A percentile compares a stretch with the other conserved stretches of the same genome.
These are phyloP conservation scores for Formica exsecta DNA, from an alignment of 1,140 invertebrate species.

Conservation along the genomic window DNA sequence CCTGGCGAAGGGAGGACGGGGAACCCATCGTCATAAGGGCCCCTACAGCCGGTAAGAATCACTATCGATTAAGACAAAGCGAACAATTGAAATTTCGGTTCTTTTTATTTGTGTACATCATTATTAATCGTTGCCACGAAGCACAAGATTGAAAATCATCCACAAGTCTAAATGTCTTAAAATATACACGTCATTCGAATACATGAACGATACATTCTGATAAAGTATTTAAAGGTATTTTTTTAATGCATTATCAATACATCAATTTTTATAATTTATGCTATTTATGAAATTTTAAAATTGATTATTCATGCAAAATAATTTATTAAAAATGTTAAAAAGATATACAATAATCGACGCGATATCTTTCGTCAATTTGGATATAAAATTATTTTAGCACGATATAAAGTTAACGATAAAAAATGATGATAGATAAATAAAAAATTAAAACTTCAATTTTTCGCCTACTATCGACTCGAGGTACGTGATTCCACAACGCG, in stretches of 20 bases:
- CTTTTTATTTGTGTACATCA: neutral
- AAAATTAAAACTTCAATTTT: slow-evolving; percentile 8
- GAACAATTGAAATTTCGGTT: slow-evolving; percentile 24
- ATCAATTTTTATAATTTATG: neutral
- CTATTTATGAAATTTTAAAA: neutral
- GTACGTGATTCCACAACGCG: neutral
- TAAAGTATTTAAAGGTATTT: too few relatives aligned
- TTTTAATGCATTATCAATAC: neutral
- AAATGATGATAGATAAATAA: neutral
- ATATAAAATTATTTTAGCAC: neutral
- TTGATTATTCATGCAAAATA: neutral
- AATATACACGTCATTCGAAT: neutral
- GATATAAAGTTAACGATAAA: neutral
- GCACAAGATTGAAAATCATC: neutral
- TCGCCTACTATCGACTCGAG: neutral
- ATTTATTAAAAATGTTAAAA: neutral
- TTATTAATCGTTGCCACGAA: neutral
- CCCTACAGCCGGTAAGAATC: slow-evolving; percentile 78
- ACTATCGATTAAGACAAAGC: neutral
- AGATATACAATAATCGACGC: neutral
- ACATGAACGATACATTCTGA: too few relatives aligned
- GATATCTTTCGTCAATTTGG: neutral
- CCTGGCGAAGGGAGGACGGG: slow-evolving; percentile 91
- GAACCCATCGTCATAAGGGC: slow-evolving; percentile 90
- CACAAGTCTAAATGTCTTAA: neutral